Conservation (phyloP, 2,888 invertebrate species). For the Athetis lepigone region DNA sequence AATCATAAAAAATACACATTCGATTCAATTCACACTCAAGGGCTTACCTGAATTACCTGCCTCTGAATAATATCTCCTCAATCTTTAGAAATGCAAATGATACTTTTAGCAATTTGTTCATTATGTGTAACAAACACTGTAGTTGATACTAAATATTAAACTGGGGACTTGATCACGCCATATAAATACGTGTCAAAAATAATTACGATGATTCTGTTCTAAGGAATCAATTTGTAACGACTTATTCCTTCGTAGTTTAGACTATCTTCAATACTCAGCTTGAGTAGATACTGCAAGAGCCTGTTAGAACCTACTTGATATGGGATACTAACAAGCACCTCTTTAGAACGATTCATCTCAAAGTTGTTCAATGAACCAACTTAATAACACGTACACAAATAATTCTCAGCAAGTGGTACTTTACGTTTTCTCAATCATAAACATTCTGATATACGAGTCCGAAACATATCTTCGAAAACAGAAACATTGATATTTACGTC, state of each 20-base stretch:
- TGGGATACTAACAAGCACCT: slow-evolving; percentile 36
- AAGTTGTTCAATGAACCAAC: slow-evolving; percentile 23
- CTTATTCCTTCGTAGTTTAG: slow-evolving; percentile 9
- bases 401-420: slow-evolving; percentile 28
- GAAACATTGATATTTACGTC: slow-evolving; percentile 66
- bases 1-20: too few relatives aligned
- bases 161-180: too few relatives aligned
- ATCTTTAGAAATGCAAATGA: too few relatives aligned
- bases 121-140: too few relatives aligned
- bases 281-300: not conserved
- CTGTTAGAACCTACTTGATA: slow-evolving; percentile 2
- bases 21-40: too few relatives aligned
- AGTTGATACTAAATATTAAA: too few relatives aligned
- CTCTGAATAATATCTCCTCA: too few relatives aligned
- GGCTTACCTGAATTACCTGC: too few relatives aligned
- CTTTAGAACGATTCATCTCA: slow-evolving; percentile 38
- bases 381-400: slow-evolving; percentile 39
- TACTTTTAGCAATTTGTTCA: too few relatives aligned
- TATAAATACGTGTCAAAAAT: too few relatives aligned
- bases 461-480: slow-evolving; percentile 54
- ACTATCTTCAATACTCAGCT: slow-evolving; percentile 6
- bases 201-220: not conserved
- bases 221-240: not conserved
- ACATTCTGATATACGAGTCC: slow-evolving; percentile 48
- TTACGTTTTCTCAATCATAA: slow-evolving; percentile 57